Base-by-base conservation (phyloP, 2,113 vertebrate species). In the Leucopsar rothschildi region DNA sequence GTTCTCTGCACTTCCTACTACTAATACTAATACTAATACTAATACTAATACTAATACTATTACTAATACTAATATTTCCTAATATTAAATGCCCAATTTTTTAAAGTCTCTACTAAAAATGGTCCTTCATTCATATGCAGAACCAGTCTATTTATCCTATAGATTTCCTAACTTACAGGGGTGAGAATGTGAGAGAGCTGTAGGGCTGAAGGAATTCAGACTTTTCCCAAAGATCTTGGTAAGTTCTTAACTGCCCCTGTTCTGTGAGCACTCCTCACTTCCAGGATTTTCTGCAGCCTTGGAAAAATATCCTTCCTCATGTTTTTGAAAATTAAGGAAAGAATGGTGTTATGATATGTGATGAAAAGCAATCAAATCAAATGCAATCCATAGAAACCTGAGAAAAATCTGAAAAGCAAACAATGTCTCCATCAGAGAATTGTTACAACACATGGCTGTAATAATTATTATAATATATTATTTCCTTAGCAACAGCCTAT, bases 401-500 rank as follows among this genome's bases (percentile, higher is more conserved):
- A 91, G 93, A 96, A 89, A 88, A 96, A 92, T 61, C 90, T 88
- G 77, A 83, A 96, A 96, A 93, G 92, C 87, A 94, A 97, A 93
- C 90, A 94, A 80, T 65, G 53, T 71, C 55, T 94, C 95, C 86
- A 39, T 88, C 86, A 85, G 77, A 95, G 92, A 81, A 66, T 23
- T 82, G 49, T 96, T 94, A 82, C 66, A 93, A 88, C 73, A 68
- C 45, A 93, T 71, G 44, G 40, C n/a, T 92, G 77, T 53, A 76
- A 20, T 69, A 89, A 95, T 96, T 79, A 61, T 53, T 71, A 40
- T 68, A 71, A n/a, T 84, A 79, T 88, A 95, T n/a, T 84, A 77
- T 92, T 97, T 91, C 90, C 92, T 93, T 97, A 97, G 96, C 94
- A 98, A 97, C 89, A 93, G 85, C 61, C 60, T 93, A 78, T 77